Evolutionary conservation across 2,888 invertebrate genomes (phyloP).

Genomic region (Barypeithes pellucidus): DNA sequence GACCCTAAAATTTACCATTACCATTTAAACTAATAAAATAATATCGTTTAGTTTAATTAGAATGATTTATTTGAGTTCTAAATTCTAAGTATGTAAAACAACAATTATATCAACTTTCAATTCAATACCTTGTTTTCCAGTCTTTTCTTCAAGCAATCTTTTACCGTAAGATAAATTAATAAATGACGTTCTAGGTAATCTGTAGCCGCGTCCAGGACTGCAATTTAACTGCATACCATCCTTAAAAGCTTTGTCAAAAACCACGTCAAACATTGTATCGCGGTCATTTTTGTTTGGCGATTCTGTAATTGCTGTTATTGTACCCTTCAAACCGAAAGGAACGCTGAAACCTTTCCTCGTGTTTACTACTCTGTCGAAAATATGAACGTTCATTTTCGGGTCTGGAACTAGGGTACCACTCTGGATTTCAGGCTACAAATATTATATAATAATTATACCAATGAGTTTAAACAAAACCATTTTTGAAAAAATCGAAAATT

Average conservation of each 20-base stretch:
- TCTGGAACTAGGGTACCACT: slow-evolving; percentile 78
- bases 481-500: too few species aligned
- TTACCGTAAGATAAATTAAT: slow-evolving; percentile 77
- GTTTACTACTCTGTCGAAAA: slow-evolving; percentile 91
- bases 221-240: slow-evolving; percentile 77
- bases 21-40: not conserved
- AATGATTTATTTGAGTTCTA: too few species aligned
- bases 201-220: slow-evolving; percentile 72
- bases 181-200: slow-evolving; percentile 72
- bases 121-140: slow-evolving; percentile 58
- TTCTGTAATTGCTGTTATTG: slow-evolving; percentile 81
- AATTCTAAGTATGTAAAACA: too few species aligned
- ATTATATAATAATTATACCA: too few species aligned
- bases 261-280: slow-evolving; percentile 81
- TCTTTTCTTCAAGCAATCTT: slow-evolving; percentile 67
- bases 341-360: slow-evolving; percentile 83
- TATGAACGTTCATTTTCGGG: slow-evolving; percentile 75
- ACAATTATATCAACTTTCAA: too few species aligned
- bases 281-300: slow-evolving; percentile 59
- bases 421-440: slow-evolving; percentile 70
- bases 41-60: too few species aligned
- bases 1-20: slow-evolving; percentile 5
- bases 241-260: slow-evolving; percentile 85
- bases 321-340: slow-evolving; percentile 88
- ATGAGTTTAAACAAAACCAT: too few species aligned